phyloP scores from a whole-genome alignment of 1,140 invertebrate genomes.

The Leptinotarsa texana region DNA sequence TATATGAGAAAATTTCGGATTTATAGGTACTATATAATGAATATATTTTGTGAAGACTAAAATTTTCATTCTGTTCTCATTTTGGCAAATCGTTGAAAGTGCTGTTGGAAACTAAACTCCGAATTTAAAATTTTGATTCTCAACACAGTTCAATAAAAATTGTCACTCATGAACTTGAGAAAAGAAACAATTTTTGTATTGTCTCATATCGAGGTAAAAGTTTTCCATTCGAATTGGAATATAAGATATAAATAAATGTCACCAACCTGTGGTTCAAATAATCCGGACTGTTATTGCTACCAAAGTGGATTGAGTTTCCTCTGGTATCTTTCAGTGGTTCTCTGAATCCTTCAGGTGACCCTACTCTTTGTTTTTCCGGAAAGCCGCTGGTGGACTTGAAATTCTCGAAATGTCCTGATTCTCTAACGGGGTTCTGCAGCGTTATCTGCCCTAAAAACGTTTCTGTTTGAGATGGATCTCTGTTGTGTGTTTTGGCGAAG shows the following conservation, averaged over 20 bases:
- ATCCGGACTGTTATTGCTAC: constrained; percentile 10
- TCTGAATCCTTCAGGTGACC: not conserved
- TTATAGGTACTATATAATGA: no score
- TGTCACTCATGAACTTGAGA: no score
- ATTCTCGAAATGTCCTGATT: constrained; percentile 40
- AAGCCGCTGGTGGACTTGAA: constrained; percentile 21
- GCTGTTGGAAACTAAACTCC: no score
- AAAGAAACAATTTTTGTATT: no score
- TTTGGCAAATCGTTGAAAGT: no score
- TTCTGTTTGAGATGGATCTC: constrained; percentile 62
- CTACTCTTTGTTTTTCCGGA: constrained; percentile 5
- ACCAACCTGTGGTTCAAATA: constrained; percentile 38
- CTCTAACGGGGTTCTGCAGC: constrained; percentile 61
- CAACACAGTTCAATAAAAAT: no score
- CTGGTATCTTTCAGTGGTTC: constrained; percentile 6
- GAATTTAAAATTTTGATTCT: no score
- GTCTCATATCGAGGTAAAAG: no score
- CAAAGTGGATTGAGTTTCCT: constrained; percentile 15
- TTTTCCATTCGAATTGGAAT: no score
- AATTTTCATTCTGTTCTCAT: no score
- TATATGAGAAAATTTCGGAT: no score
- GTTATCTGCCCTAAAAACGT: constrained; percentile 64
- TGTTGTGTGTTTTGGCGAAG: constrained; percentile 55
- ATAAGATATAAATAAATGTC: not conserved
- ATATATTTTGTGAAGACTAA: no score